Percentiles rank a stretch among this genome's conserved stretches.
These are phyloP conservation scores for Drosophila oshimai DNA, from an alignment of 1,140 invertebrate species.

Conservation along the genomic window DNA sequence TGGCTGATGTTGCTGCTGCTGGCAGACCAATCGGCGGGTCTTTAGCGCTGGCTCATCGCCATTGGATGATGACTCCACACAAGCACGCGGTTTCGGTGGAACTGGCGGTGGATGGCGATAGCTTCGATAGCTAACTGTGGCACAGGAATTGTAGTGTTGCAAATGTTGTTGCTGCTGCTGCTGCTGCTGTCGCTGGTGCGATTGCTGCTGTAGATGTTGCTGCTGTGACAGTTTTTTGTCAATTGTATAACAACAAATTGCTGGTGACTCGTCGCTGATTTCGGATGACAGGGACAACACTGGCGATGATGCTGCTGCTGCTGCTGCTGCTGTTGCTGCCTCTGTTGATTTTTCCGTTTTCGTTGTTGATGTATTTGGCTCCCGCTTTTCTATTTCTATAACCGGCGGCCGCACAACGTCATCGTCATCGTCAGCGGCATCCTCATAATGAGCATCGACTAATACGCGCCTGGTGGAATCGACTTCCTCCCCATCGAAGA, in stretches of 20 bases:
- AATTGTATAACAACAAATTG: conserved; percentile 80
- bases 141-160: conserved; percentile 40
- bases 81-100: conserved; percentile 56
- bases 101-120: conserved; percentile 44
- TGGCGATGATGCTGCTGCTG: conserved; percentile 57
- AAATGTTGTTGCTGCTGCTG: not conserved
- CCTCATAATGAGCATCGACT: conserved; percentile 34
- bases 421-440: conserved; percentile 57
- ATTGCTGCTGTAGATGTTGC: conserved; percentile 1
- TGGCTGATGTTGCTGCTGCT: not conserved
- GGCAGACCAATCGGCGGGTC: conserved; percentile 43
- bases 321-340: conserved; percentile 21
- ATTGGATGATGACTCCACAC: conserved; percentile 17
- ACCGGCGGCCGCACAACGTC: conserved; percentile 63
- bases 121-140: conserved; percentile 44
- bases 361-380: conserved; percentile 66
- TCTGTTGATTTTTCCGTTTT: conserved; percentile 47
- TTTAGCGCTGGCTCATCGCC: conserved; percentile 55
- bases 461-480: conserved; percentile 43
- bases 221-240: conserved; percentile 51
- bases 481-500: conserved; percentile 72
- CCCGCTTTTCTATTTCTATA: conserved; percentile 77
- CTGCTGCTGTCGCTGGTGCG: conserved; percentile 2
- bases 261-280: conserved; percentile 64
- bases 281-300: conserved; percentile 47